Conservation (phyloP, 2,888 invertebrate species). For the Pristionchus japonicus region DNA sequence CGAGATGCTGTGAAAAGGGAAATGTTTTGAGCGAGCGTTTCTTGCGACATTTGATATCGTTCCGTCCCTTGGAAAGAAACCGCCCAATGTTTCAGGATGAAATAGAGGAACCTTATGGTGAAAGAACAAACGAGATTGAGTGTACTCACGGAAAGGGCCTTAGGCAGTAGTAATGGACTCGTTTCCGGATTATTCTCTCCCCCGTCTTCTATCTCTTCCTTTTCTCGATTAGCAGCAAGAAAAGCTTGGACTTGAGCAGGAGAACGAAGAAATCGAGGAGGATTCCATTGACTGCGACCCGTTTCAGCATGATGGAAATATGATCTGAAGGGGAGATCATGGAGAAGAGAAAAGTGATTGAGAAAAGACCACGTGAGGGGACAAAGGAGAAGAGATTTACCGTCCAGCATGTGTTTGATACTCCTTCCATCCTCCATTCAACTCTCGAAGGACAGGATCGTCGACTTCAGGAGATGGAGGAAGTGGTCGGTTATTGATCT, state of each 20-base stretch:
- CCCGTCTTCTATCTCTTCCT: constrained; percentile 1
- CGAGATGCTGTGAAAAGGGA: background rate
- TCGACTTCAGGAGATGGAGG: constrained; percentile 40
- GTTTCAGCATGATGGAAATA: constrained; percentile 66
- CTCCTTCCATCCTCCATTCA: constrained; percentile 47
- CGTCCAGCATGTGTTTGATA: constrained; percentile 43
- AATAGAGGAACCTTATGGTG: background rate
- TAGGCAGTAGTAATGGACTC: constrained; percentile 38
- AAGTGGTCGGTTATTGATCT: constrained; percentile 53
- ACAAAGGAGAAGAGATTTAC: background rate
- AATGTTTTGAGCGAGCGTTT: background rate
- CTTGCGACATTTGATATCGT: background rate
- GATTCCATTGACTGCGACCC: constrained; percentile 72
- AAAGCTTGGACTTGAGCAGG: constrained; percentile 57
- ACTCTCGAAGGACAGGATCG: constrained; percentile 15
- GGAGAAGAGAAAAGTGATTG: background rate
- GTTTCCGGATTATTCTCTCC: background rate
- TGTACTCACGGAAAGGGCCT: constrained; percentile 26
- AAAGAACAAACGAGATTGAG: background rate
- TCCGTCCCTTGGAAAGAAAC: no score
- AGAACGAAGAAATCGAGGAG: constrained; percentile 63
- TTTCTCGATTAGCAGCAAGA: constrained; percentile 39
- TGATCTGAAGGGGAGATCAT: constrained; percentile 50
- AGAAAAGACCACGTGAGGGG: background rate
- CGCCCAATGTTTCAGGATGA: background rate